A percentile compares a stretch with the other conserved stretches of the same genome.
phyloP scores from a whole-genome alignment of 2,113 vertebrate species.

The Polypterus senegalus region DNA sequence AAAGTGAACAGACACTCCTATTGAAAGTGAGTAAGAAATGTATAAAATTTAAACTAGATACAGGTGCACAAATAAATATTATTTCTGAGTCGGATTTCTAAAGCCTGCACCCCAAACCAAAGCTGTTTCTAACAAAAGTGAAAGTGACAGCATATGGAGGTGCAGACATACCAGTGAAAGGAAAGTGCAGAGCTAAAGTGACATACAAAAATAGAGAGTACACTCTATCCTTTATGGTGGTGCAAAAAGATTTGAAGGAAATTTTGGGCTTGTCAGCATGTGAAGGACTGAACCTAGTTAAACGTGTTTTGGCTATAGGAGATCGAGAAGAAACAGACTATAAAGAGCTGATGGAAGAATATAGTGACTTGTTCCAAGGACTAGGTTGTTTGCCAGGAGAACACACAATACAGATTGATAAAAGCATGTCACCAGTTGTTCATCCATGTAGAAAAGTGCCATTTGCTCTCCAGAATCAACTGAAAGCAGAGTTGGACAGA shows the following conservation, averaged over 20 bases:
- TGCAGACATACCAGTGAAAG: neutral
- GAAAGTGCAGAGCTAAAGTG: slow-evolving; percentile 1
- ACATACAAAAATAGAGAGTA: slow-evolving; percentile 1
- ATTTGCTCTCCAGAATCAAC: slow-evolving; percentile 3
- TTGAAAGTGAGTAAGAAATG: neutral
- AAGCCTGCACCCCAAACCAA: too few species aligned
- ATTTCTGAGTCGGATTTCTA: neutral
- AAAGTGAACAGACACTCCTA: neutral
- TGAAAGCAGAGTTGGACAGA: neutral
- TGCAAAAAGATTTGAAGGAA: slow-evolving; percentile 11
- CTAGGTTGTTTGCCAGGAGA: slow-evolving; percentile 3
- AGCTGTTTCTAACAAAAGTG: neutral
- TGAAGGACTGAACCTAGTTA: slow-evolving; percentile 6
- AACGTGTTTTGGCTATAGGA: neutral
- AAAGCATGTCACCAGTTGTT: slow-evolving; percentile 4
- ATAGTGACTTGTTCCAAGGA: slow-evolving; percentile 5
- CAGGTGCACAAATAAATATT: neutral
- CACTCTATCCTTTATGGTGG: neutral
- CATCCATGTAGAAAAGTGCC: slow-evolving; percentile 3
- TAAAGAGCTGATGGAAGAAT: neutral
- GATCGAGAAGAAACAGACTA: neutral
- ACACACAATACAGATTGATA: neutral
- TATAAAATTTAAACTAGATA: neutral
- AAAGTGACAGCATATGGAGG: neutral
- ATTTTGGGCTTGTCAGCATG: slow-evolving; percentile 10